Evolutionary conservation across 2,888 invertebrate genomes (phyloP).

Genomic region (Thera britannica): DNA sequence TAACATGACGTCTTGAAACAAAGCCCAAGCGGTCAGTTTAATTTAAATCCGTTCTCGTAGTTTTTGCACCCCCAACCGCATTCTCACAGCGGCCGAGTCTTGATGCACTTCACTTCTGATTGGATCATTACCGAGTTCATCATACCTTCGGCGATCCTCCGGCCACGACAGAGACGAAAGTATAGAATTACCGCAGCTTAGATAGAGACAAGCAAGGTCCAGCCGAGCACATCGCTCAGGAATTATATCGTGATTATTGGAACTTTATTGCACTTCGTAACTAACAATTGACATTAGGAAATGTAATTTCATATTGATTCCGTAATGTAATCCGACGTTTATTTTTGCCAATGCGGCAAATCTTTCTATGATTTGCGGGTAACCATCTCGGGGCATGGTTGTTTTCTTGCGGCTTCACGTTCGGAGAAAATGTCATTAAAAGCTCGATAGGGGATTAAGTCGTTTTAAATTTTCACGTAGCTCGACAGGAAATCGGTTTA

Average conservation of each 20-base stretch:
- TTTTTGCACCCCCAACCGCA: conserved; percentile 85
- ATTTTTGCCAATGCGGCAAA: conserved; percentile 83
- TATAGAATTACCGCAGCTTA: conserved; percentile 42
- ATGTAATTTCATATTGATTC: conserved; percentile 85
- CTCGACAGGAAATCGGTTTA: conserved; percentile 80
- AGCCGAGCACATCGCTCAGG: conserved; percentile 74
- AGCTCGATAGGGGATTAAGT: conserved; percentile 80
- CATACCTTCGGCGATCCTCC: conserved; percentile 82
- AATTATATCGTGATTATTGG: conserved; percentile 85
- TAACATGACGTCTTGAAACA: conserved; percentile 54
- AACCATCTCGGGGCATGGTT: conserved; percentile 72
- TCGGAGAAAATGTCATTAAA: conserved; percentile 81
- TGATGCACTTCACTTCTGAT: conserved; percentile 85
- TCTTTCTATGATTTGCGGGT: conserved; percentile 84
- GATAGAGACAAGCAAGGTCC: conserved; percentile 58
- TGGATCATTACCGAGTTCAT: conserved; percentile 86
- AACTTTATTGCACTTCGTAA: conserved; percentile 85
- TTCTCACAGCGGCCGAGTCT: conserved; percentile 82
- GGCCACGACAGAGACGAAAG: conserved; percentile 68
- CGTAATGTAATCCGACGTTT: conserved; percentile 79
- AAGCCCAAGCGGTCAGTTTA: conserved; percentile 77
- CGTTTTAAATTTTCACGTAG: conserved; percentile 81
- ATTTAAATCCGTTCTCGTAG: conserved; percentile 80
- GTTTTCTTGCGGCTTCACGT: conserved; percentile 76
- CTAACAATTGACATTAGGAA: conserved; percentile 85